Conservation (phyloP, 2,797 vertebrate genomes). For the Halcyon badia region DNA sequence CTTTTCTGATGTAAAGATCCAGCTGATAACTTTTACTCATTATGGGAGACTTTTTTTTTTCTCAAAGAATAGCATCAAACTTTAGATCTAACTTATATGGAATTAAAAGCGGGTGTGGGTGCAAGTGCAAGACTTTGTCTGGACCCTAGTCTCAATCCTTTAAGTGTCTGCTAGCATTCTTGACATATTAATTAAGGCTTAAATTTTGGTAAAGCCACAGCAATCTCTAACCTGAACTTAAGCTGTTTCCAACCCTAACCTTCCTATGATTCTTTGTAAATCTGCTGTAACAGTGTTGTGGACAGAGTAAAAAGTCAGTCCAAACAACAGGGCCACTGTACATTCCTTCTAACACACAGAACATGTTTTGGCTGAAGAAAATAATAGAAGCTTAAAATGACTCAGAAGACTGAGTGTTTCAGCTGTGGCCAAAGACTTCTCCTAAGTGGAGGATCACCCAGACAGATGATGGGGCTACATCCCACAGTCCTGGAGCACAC, state of each 20-base stretch:
- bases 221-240: not conserved
- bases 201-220: not conserved
- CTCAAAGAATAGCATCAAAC: not conserved
- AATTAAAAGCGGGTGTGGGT: not conserved
- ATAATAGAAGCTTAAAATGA: not conserved
- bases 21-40: not conserved
- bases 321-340: not conserved
- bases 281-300: not conserved
- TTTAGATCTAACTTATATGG: not conserved
- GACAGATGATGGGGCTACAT: accelerated
- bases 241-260: not conserved
- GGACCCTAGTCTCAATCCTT: not conserved
- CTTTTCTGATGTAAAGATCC: not conserved
- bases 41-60: not conserved
- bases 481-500: accelerated
- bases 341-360: not conserved
- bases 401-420: not conserved
- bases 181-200: not conserved
- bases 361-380: not conserved
- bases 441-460: not conserved
- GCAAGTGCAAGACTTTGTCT: not conserved
- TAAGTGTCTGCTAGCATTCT: not conserved
- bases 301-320: not conserved
- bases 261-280: not conserved
- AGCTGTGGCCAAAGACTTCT: not conserved